Percentiles rank a stretch among this genome's conserved stretches.
Conservation (phyloP, 2,888 invertebrate genomes). For the Nesidiocoris tenuis region DNA sequence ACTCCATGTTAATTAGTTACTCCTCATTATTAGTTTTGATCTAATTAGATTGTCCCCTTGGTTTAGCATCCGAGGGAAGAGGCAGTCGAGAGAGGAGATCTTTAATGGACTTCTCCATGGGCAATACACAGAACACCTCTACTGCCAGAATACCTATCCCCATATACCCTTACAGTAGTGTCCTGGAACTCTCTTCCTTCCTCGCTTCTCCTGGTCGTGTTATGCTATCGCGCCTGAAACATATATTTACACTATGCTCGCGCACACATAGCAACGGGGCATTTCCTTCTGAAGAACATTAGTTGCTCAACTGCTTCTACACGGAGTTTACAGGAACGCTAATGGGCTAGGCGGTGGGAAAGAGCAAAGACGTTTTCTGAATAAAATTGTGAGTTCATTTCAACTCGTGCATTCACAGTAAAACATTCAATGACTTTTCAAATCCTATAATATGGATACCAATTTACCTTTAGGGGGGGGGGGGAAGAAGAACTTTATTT, state of each 20-base stretch:
- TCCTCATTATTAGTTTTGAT: slow-evolving; percentile 47
- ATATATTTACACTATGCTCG: not conserved
- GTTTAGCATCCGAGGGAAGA: not conserved
- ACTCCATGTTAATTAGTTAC: slow-evolving; percentile 45
- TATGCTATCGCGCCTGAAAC: not conserved
- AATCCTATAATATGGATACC: too few species aligned
- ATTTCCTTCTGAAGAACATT: not conserved
- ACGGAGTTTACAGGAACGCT: too few species aligned
- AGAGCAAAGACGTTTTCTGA: too few species aligned
- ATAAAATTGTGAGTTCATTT: too few species aligned
- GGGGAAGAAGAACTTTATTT: too few species aligned
- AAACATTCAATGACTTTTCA: too few species aligned
- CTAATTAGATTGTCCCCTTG: slow-evolving; percentile 44
- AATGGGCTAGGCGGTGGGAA: too few species aligned
- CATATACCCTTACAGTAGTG: too few species aligned
- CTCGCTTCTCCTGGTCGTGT: not conserved
- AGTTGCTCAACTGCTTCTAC: not conserved
- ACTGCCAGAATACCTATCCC: not conserved
- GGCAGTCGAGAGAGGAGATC: not conserved
- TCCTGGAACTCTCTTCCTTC: too few species aligned
- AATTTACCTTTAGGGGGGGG: too few species aligned
- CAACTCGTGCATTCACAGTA: too few species aligned
- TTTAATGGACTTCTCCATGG: not conserved
- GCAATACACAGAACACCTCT: too few species aligned
- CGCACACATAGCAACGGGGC: not conserved